These are phyloP conservation scores for Gymnocheta viridis DNA, from an alignment of 2,888 invertebrate genomes.

Conservation along the genomic window DNA sequence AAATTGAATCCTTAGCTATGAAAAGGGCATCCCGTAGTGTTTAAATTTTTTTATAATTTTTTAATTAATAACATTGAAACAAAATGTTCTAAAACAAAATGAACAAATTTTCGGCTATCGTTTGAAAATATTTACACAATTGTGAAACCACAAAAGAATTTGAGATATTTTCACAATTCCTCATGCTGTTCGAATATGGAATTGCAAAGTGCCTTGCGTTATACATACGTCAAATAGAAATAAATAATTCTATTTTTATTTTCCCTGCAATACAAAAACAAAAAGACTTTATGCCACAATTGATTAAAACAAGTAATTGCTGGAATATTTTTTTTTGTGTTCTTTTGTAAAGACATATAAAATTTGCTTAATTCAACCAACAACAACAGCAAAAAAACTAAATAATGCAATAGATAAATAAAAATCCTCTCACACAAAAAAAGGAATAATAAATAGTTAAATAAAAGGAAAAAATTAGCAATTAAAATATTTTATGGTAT, in stretches of 20 bases:
- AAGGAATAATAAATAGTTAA: slow-evolving; percentile 36
- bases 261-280: slow-evolving; percentile 29
- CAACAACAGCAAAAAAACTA: slow-evolving; percentile 13
- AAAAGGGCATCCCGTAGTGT: not conserved
- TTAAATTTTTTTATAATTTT: not conserved
- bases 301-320: slow-evolving; percentile 55
- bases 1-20: too few relatives aligned
- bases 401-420: not conserved
- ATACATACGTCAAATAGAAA: not conserved
- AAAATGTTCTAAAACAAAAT: not conserved
- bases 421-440: slow-evolving; percentile 24
- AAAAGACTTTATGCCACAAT: slow-evolving; percentile 54
- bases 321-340: slow-evolving; percentile 42
- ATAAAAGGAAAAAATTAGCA: slow-evolving; percentile 57
- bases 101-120: not conserved
- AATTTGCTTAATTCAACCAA: slow-evolving; percentile 42
- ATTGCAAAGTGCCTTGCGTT: not conserved
- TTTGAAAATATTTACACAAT: slow-evolving; percentile 16
- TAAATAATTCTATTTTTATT: not conserved
- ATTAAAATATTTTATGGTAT: slow-evolving; percentile 59
- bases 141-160: slow-evolving; percentile 26
- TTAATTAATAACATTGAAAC: not conserved
- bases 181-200: not conserved
- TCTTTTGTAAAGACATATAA: slow-evolving; percentile 41
- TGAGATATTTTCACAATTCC: slow-evolving; percentile 14